Conservation (phyloP, 2,113 vertebrate species). For the Proterorhinus semilunaris region DNA sequence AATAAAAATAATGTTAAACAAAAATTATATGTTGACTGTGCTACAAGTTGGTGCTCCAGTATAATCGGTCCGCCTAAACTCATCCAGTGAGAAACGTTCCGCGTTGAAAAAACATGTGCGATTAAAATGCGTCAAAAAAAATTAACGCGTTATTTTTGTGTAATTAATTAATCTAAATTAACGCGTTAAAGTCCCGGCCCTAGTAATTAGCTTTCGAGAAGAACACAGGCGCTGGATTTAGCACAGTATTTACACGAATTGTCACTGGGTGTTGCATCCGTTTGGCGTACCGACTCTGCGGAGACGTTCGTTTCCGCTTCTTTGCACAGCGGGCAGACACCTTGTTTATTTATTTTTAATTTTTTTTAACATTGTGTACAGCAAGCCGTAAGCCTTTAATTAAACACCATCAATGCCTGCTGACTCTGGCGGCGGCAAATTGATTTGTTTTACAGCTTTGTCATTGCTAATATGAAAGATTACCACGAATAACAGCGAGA, state of each 20-base stretch:
- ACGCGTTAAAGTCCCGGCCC: no score
- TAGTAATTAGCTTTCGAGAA: conserved; percentile 57
- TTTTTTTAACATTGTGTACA: conserved; percentile 17
- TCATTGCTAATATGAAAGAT: conserved; percentile 16
- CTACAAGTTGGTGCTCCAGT: no score
- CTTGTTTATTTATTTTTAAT: background rate
- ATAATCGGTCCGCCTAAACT: no score
- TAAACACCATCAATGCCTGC: conserved; percentile 48
- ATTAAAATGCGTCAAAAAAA: no score
- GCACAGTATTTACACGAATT: conserved; percentile 41
- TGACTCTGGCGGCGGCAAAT: conserved; percentile 31
- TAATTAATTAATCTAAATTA: no score
- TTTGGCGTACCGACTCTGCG: conserved; percentile 22
- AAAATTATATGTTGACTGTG: no score
- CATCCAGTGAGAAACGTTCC: no score
- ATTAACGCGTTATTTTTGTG: no score
- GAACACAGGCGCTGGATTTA: conserved; percentile 45
- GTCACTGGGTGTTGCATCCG: conserved; percentile 25
- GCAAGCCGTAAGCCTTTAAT: conserved; percentile 37
- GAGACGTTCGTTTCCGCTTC: conserved; percentile 9
- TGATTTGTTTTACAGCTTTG: conserved; percentile 16
- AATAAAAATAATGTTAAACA: no score
- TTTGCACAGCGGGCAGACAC: background rate
- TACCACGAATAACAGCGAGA: background rate
- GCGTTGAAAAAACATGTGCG: no score